Evolutionary conservation across 2,797 vertebrate genomes (phyloP), one percentile per base, ranked within the genome.

Genomic region (Lithobates pipiens): DNA sequence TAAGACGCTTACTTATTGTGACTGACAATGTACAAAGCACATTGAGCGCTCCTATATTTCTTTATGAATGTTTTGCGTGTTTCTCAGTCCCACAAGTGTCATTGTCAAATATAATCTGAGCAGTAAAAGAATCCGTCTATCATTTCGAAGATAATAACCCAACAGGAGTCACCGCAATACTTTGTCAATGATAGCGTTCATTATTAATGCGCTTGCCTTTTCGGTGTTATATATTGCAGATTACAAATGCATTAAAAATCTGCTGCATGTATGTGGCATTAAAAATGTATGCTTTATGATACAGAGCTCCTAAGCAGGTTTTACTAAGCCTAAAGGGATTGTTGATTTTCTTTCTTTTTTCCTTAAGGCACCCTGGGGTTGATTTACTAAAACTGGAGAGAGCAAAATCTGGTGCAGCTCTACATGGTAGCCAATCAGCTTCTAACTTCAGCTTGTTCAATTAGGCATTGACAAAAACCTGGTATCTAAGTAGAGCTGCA

Each of bases 251-350:
- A 71, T 70, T 69, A n/a, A 50, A 39, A 63, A 36, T 54, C 75
- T 61, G 34, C 50, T 21, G 54, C 29, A 63, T 63, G 32, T 34
- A 21, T 34, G 27, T 11, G 29, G n/a, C 75, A 65, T 77, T 65
- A 77, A 77, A 77, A 63, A 77, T 65, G 32, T 13, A 77, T 77
- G 57, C 5, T 39, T 57, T 65, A 61, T 77, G 29, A 77, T 67
- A 54, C 46, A 15, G 13, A 50, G 46, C 11, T 50, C 15, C 50
- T 54, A 54, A 54, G 13, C 13, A 16, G 13, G 13, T 54, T 54
- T 54, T 18, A 18, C 4, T 16, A 54, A 54, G 50, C 16, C 18
- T 54, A 18, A 54, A 18, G 50, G 50, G 5, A 16, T 54, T 16
- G 50, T 54, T 16, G 15, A 54, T 16, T 54, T 54, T 16, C 15